These are phyloP conservation scores for Macroteleia sp. DNA, from an alignment of 2,888 invertebrate genomes.

Conservation along the genomic window DNA sequence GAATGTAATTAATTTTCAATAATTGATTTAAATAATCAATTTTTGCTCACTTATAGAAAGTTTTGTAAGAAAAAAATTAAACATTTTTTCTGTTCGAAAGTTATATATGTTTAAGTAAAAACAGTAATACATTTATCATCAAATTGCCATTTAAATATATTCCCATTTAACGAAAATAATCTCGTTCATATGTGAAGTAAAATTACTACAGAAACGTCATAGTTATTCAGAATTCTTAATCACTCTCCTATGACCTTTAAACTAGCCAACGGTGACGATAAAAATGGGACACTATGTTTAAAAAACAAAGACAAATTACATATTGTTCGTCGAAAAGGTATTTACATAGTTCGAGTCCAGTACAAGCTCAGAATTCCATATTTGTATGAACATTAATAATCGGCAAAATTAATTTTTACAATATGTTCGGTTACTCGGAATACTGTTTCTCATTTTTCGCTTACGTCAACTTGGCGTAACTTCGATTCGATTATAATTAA, in stretches of 20 bases:
- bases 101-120: too few species aligned
- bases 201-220: slow-evolving; percentile 6
- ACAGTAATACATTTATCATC: too few species aligned
- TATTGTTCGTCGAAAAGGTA: slow-evolving; percentile 39
- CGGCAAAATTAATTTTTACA: slow-evolving; percentile 26
- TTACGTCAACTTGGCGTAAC: slow-evolving; percentile 23
- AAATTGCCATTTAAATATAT: too few species aligned
- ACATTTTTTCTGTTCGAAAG: too few species aligned
- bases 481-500: slow-evolving; percentile 50
- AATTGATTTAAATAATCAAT: too few species aligned
- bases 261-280: slow-evolving; percentile 29
- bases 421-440: slow-evolving; percentile 19
- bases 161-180: too few species aligned
- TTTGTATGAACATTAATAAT: slow-evolving; percentile 11
- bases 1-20: too few species aligned
- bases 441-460: slow-evolving; percentile 39
- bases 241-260: slow-evolving; percentile 23
- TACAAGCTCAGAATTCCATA: not conserved
- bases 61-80: too few species aligned
- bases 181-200: too few species aligned
- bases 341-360: slow-evolving; percentile 16
- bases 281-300: slow-evolving; percentile 17
- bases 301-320: slow-evolving; percentile 29
- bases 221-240: slow-evolving; percentile 17
- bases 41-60: too few species aligned